Evolutionary conservation across 2,888 invertebrate genomes (phyloP).

Genomic region (Oxytorus armatus): DNA sequence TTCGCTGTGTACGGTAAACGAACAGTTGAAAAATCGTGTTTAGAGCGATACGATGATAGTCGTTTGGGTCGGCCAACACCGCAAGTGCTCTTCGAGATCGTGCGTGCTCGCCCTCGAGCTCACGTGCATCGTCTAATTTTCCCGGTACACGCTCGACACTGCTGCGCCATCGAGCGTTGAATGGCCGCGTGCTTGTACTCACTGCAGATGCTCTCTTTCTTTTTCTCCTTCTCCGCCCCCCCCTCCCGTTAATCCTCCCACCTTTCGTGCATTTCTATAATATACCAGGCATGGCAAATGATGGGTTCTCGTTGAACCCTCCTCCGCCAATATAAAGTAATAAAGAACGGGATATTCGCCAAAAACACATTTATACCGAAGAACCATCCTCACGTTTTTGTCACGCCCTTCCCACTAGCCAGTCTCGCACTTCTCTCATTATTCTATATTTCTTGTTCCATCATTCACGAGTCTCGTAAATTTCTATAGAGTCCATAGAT

Average conservation of each 20-base stretch:
- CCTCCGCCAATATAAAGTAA: constrained; percentile 40
- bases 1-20: neutral
- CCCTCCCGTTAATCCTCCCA: constrained; percentile 18
- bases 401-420: neutral
- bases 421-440: constrained; percentile 37
- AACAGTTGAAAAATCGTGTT: constrained; percentile 11
- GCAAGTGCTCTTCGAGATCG: constrained; percentile 63
- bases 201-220: constrained; percentile 27
- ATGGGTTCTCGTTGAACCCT: neutral
- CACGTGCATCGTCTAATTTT: constrained; percentile 79
- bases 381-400: constrained; percentile 35
- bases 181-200: constrained; percentile 35
- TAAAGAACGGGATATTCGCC: constrained; percentile 41
- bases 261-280: constrained; percentile 39
- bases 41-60: constrained; percentile 40
- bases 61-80: constrained; percentile 6
- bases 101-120: constrained; percentile 77
- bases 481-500: constrained; percentile 41
- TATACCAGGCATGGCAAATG: neutral
- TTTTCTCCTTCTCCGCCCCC: no score
- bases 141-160: constrained; percentile 70
- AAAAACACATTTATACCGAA: constrained; percentile 50
- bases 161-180: constrained; percentile 11
- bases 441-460: constrained; percentile 36
- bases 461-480: constrained; percentile 25